Evolutionary conservation across 2,888 invertebrate species (phyloP), one percentile per base, ranked within the genome.

Genomic region (Diaperis boleti): DNA sequence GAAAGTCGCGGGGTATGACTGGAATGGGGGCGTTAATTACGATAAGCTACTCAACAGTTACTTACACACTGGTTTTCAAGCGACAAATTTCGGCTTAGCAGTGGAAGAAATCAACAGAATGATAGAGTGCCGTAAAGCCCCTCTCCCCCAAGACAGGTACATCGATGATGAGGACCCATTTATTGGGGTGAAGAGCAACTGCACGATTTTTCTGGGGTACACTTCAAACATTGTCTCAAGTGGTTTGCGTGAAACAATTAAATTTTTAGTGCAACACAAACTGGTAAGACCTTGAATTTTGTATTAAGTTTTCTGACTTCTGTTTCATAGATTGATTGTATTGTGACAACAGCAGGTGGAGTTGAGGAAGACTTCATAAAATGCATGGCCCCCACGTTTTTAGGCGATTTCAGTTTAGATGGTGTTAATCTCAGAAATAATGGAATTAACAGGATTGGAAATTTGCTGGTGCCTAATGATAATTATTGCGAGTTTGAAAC

Each of bases 311-410:
- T 41, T 14, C 17, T 33, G 50, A 17, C 18, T 47, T 14, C 20
- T 1, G 7, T 64, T 75, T 57, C 74, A 6, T 20, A 91, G 87
- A 88, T 99, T 22, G 99, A 99, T 81, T 96, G 96, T 77, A 87
- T 99, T 67, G 98, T 99, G 0, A 94, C 98, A 0, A 96, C 97
- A 7, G 99, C 98, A 0, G 99, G 99, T 0, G 99, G 99, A 0
- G 86, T 99, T 0, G 99, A 99, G 81, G 99, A 99, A 82, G 99
- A 99, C 83, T 89, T 99, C 41, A 99, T 99, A 37, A 99, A 99
- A 84, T 99, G 99, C 79, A 84, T 99, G 55, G 95, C 95, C 1
- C 94, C 96, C 0, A 98, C 98, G 0, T 97, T 88, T 74, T 79
- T 99, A 49, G 99, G 98, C 0, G 94, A 96, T 75, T 98, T 98